A percentile compares a stretch with the other conserved stretches of the same genome.
Evolutionary conservation across 2,797 vertebrate genomes (phyloP).

Genomic region (Apogon talboti): DNA sequence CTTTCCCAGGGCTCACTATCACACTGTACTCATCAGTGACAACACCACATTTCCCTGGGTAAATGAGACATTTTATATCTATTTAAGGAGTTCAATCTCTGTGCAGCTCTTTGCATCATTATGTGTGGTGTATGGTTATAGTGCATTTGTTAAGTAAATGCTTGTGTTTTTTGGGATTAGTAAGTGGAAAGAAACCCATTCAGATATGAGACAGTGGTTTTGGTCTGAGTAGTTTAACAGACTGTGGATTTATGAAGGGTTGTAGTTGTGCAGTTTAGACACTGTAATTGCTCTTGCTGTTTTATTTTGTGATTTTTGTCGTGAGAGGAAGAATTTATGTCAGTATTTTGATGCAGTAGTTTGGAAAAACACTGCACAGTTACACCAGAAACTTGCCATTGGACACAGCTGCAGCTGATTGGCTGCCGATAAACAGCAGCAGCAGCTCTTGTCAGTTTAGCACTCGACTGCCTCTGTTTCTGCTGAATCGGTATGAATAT

Average conservation of each 20-base stretch:
- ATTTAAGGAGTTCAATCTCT: conserved; percentile 4
- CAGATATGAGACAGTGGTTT: neutral
- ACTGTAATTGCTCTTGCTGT: neutral
- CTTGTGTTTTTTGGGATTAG: neutral
- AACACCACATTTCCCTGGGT: conserved; percentile 1
- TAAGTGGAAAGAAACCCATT: neutral
- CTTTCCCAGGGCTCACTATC: neutral
- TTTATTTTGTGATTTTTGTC: neutral
- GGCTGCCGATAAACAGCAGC: neutral
- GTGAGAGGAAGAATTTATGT: neutral
- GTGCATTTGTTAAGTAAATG: neutral
- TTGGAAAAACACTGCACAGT: conserved; percentile 2
- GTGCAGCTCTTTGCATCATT: neutral
- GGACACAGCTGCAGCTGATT: conserved; percentile 42
- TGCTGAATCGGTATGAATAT: neutral
- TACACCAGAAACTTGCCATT: conserved; percentile 21
- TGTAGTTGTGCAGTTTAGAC: too few relatives aligned
- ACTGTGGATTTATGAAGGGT: too few relatives aligned
- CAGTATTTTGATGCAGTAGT: conserved; percentile 1
- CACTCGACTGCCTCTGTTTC: neutral
- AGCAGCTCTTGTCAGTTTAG: conserved; percentile 34
- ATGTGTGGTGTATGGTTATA: too few relatives aligned
- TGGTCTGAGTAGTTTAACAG: neutral
- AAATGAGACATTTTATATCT: conserved; percentile 7
- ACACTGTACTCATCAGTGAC: neutral